Percentiles rank a stretch among this genome's conserved stretches.
Evolutionary conservation across 2,113 vertebrate species (phyloP).

Genomic region (Capreolus pygargus): DNA sequence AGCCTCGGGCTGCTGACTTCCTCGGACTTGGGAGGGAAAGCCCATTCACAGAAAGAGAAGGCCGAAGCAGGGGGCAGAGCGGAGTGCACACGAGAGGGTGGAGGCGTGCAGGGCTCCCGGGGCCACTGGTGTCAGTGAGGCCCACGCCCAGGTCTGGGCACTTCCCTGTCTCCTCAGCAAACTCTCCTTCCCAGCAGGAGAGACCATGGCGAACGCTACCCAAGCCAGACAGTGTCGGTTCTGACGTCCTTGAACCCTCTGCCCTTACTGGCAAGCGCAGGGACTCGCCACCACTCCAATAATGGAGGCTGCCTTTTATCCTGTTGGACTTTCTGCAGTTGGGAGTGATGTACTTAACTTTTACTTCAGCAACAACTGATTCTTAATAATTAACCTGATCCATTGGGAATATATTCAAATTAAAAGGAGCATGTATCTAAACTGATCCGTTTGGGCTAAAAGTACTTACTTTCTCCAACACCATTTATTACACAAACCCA

Average conservation of each 20-base stretch:
- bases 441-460: not conserved
- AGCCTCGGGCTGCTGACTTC: not conserved
- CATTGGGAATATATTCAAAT: not conserved
- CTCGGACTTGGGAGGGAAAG: too few relatives aligned
- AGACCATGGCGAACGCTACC: rapidly evolving
- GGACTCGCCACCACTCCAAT: not conserved
- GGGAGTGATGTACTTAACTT: not conserved
- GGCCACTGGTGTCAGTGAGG: not conserved
- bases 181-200: not conserved
- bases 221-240: rapidly evolving
- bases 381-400: not conserved
- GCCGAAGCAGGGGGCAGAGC: not conserved
- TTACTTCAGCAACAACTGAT: not conserved
- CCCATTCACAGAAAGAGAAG: not conserved
- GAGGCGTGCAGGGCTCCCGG: too few relatives aligned
- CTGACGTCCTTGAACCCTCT: not conserved
- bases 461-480: not conserved
- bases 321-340: not conserved
- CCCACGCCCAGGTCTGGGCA: not conserved
- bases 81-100: rapidly evolving
- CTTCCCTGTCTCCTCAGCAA: not conserved
- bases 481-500: not conserved
- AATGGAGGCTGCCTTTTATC: not conserved
- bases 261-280: rapidly evolving
- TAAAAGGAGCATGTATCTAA: not conserved